Percentiles rank a stretch among this genome's conserved stretches.
Conservation (phyloP, 2,113 vertebrate genomes). For the Barbus barbus region DNA sequence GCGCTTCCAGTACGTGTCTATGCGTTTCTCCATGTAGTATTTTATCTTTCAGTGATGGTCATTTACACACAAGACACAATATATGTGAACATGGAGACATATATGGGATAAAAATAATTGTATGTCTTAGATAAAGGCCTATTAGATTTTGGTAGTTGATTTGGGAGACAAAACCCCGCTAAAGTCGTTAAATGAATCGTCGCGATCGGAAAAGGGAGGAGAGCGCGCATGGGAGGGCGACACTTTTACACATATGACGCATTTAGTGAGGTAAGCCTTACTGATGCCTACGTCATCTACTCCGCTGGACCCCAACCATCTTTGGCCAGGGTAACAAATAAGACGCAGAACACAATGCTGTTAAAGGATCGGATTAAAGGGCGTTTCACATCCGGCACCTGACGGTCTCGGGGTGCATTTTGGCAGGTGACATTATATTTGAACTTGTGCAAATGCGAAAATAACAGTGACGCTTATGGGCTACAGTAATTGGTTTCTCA, state of each 20-base stretch:
- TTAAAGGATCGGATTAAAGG: not conserved
- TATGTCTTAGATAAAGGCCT: not conserved
- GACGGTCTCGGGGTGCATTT: not conserved
- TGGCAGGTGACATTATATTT: not conserved
- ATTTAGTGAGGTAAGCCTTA: conserved; percentile 73
- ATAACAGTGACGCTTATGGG: not conserved
- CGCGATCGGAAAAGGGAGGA: conserved; percentile 50
- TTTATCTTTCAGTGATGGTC: not conserved
- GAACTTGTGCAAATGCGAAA: not conserved
- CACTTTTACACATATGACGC: conserved; percentile 68
- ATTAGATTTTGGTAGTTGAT: too few relatives aligned
- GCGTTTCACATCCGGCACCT: not conserved
- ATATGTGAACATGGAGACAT: not conserved
- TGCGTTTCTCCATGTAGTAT: not conserved
- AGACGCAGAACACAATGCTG: conserved; percentile 18
- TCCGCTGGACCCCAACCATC: conserved; percentile 32
- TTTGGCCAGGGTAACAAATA: conserved; percentile 65
- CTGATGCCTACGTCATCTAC: conserved; percentile 65
- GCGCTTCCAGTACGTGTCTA: not conserved
- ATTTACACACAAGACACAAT: conserved; percentile 1
- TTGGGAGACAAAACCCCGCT: not conserved
- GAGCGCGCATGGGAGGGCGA: conserved; percentile 59
- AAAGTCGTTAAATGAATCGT: conserved; percentile 35
- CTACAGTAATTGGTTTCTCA: not conserved
- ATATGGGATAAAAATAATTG: not conserved